phyloP scores from a whole-genome alignment of 2,113 vertebrate species.

The Chloebia gouldiae region DNA sequence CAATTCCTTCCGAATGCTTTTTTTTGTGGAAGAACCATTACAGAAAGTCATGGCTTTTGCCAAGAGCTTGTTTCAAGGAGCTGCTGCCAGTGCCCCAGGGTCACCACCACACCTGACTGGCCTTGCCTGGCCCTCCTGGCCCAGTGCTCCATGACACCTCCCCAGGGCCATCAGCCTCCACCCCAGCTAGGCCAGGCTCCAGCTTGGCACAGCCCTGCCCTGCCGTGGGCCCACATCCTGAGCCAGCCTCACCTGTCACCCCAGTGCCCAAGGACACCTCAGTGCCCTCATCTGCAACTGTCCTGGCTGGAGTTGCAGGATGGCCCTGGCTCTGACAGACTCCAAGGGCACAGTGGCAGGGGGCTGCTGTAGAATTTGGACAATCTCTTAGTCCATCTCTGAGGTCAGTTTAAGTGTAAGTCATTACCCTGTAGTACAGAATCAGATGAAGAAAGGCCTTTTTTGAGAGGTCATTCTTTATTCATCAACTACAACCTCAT shows the following conservation, averaged over 20 bases:
- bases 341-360: neutral
- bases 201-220: neutral
- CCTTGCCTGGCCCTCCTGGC: too few relatives aligned
- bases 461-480: conserved; percentile 2
- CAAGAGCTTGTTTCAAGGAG: neutral
- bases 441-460: neutral
- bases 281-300: rapidly evolving
- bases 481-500: neutral
- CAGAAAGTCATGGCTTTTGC: neutral
- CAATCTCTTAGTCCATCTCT: neutral
- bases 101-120: neutral
- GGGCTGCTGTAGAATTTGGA: neutral
- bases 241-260: neutral
- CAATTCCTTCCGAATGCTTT: neutral
- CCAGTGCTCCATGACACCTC: neutral
- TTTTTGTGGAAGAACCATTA: neutral
- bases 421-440: neutral
- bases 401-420: neutral
- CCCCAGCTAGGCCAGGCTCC: neutral
- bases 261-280: rapidly evolving
- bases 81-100: neutral
- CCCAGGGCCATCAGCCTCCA: neutral
- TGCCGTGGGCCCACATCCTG: neutral
- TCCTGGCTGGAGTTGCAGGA: neutral
- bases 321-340: rapidly evolving